These are phyloP conservation scores for Hydrozoanthus gracilis DNA, from an alignment of 92 coral and sea anemone species.

Conservation along the genomic window DNA sequence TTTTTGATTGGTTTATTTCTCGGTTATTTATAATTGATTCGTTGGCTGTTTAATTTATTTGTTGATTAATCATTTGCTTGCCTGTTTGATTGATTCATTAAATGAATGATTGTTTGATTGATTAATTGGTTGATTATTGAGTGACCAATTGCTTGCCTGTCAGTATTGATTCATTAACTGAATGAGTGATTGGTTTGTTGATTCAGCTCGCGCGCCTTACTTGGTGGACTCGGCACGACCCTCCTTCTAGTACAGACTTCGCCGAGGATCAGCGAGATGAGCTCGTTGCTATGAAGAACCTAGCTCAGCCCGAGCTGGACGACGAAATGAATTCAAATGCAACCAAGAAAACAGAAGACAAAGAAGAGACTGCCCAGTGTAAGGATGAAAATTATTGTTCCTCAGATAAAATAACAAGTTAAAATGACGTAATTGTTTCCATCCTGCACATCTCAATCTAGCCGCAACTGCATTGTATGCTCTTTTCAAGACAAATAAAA, in stretches of 20 bases:
- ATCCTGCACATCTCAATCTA: no score
- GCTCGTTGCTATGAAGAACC: constrained; percentile 15
- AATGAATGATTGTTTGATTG: no score
- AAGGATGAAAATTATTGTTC: not conserved
- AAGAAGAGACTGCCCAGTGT: constrained; percentile 13
- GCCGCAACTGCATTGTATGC: no score
- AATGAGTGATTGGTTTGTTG: not conserved
- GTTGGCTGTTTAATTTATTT: no score
- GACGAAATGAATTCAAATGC: not conserved
- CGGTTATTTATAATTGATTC: no score
- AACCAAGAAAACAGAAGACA: not conserved
- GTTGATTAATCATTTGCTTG: no score
- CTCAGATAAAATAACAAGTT: no score
- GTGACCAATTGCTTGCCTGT: not conserved
- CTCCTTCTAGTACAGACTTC: not conserved
- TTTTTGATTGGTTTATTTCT: no score
- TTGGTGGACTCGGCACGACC: constrained; percentile 68
- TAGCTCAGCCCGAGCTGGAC: not conserved
- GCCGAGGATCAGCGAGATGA: constrained; percentile 20
- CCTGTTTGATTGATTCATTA: no score
- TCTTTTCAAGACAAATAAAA: no score
- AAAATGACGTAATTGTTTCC: no score
- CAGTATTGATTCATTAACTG: not conserved
- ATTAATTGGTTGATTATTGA: no score
- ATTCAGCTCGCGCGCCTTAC: constrained; percentile 67